Evolutionary conservation across 2,113 vertebrate genomes (phyloP).

Genomic region (Oreotragus oreotragus): DNA sequence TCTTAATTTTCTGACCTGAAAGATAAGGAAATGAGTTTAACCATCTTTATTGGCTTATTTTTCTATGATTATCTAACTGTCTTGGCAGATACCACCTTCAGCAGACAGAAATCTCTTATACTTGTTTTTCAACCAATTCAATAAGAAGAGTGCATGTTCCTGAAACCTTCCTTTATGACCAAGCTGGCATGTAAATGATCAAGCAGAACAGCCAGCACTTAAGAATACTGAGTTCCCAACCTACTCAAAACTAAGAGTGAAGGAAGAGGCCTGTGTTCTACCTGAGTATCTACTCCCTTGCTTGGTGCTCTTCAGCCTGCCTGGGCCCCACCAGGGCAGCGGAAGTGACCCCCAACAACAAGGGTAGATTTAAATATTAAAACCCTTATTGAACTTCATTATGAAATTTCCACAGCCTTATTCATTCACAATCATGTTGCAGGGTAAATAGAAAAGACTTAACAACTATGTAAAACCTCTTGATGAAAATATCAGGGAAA

Average conservation of each 20-base stretch:
- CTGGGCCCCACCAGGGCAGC: background rate
- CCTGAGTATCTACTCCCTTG: background rate
- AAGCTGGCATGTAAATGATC: conserved; percentile 29
- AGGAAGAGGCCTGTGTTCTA: background rate
- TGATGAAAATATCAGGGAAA: background rate
- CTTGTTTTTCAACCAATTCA: conserved; percentile 44
- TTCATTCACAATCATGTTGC: background rate
- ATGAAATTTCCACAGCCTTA: background rate
- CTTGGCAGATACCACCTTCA: background rate
- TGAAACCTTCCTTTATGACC: conserved; percentile 38
- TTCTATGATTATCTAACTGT: background rate
- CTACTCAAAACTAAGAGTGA: background rate
- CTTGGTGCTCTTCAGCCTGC: background rate
- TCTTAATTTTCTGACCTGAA: background rate
- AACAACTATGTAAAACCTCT: background rate
- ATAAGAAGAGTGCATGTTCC: conserved; percentile 41
- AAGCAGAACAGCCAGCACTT: background rate
- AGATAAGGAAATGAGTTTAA: background rate
- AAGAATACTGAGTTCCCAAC: background rate
- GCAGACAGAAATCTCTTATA: background rate
- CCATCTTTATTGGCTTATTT: background rate
- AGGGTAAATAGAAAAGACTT: background rate
- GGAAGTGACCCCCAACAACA: background rate
- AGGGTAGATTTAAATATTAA: background rate
- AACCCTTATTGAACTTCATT: background rate